Base-by-base conservation (phyloP, 2,888 invertebrate species). In the Cenopis cana region DNA sequence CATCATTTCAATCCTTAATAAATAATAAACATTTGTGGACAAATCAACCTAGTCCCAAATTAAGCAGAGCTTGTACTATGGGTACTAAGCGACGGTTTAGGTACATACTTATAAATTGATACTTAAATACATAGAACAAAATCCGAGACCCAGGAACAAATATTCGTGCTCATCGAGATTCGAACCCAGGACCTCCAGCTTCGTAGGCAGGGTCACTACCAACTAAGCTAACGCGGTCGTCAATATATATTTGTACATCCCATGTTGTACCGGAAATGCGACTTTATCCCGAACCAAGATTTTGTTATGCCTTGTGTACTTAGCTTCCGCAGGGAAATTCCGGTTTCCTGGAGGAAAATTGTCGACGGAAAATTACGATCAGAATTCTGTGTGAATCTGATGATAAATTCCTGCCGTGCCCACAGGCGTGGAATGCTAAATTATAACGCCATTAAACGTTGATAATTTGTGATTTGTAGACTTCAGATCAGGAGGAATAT, bases 341-440 rank as follows among this genome's bases (percentile, higher is more conserved):
- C 20, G 0, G 57, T 2, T 9, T 59, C 59, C 59, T 41, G 14
- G 8, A 38, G 59, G 59, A 20, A n/a, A 59, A 18, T 20, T 41
- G 41, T 41, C 57, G 38, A 14, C 59, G 59, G 38, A 38, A 41
- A 59, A 59, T 57, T 38, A 57, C 41, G 41, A 41, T 59, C 59
- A 41, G 38, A 59, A 59, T 14, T 18, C 57, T 17, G 17, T n/a
- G 10, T 1, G 24, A 29, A 57, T 20, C 20, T 59, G 2, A 59
- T 41, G 38, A 41, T 41, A 14, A 38, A 41, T 20, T 59, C 20
- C 14, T 14, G 41, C 38, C 20, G 1, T 2, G 57, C 38, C 36
- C 18, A 57, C 57, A 38, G 38, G n/a, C 33, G 12, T 2, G 3
- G 57, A 57, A 38, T 20, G 20, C 38, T 14, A 12, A 57, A 57